Evolutionary conservation across 2,888 invertebrate genomes (phyloP).

Genomic region (Ectropis crepuscularia): DNA sequence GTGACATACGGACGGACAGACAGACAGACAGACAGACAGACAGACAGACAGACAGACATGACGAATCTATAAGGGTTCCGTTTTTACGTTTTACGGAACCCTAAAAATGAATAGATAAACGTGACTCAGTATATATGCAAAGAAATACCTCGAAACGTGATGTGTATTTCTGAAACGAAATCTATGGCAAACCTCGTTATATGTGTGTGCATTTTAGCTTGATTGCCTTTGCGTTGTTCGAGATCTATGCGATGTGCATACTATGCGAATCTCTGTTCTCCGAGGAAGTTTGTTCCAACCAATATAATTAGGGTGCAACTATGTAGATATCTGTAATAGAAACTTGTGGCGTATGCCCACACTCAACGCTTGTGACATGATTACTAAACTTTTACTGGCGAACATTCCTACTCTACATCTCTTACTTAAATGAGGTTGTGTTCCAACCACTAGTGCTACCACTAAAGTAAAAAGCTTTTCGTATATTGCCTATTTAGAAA

Average conservation of each 20-base stretch:
- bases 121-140: slow-evolving; percentile 10
- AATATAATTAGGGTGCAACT: slow-evolving; percentile 72
- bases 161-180: slow-evolving; percentile 28
- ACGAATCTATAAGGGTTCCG: too few species aligned
- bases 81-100: too few species aligned
- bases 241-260: slow-evolving; percentile 47
- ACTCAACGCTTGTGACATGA: slow-evolving; percentile 63
- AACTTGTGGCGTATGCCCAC: slow-evolving; percentile 64
- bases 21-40: too few species aligned
- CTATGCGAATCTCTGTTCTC: slow-evolving; percentile 43
- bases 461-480: slow-evolving; percentile 47
- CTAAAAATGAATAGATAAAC: slow-evolving; percentile 22
- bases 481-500: slow-evolving; percentile 56
- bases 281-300: slow-evolving; percentile 54
- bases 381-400: slow-evolving; percentile 64
- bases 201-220: slow-evolving; percentile 35
- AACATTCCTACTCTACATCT: slow-evolving; percentile 39
- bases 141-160: slow-evolving; percentile 17
- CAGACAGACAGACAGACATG: too few species aligned
- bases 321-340: slow-evolving; percentile 64
- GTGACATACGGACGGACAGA: too few species aligned
- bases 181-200: slow-evolving; percentile 23
- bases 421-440: slow-evolving; percentile 40
- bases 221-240: slow-evolving; percentile 49
- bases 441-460: slow-evolving; percentile 36